These are phyloP conservation scores for Austrolebias charrua DNA, from an alignment of 2,797 vertebrate species.

Conservation along the genomic window DNA sequence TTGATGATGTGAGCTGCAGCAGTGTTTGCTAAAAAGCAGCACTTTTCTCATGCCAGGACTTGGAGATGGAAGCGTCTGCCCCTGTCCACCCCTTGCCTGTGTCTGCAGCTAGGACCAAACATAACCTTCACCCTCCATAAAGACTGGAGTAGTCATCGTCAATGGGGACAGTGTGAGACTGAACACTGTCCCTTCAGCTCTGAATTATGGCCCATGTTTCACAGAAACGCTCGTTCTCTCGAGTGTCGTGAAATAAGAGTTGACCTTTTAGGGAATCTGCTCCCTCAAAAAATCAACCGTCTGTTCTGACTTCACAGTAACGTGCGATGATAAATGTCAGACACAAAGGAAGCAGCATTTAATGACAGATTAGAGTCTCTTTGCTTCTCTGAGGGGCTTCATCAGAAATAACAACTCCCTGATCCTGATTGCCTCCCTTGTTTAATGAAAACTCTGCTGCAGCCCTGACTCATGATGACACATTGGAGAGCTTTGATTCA, in stretches of 20 bases:
- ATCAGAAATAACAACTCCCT: constrained; percentile 15
- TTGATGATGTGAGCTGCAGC: too few species aligned
- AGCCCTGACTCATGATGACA: constrained; percentile 46
- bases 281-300: constrained; percentile 11
- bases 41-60: neutral
- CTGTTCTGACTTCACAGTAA: constrained; percentile 10
- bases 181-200: constrained; percentile 54
- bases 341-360: constrained; percentile 18
- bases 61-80: constrained; percentile 33
- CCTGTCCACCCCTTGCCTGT: constrained; percentile 37
- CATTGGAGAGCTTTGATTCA: constrained; percentile 22
- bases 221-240: constrained; percentile 19
- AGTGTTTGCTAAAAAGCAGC: constrained; percentile 9
- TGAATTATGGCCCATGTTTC: constrained; percentile 30
- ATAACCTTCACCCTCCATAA: constrained; percentile 56
- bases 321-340: constrained; percentile 11
- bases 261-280: constrained; percentile 18
- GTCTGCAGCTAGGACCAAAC: constrained; percentile 39
- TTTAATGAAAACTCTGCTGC: constrained; percentile 63
- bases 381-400: constrained; percentile 18
- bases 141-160: constrained; percentile 45
- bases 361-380: constrained; percentile 19
- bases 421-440: constrained; percentile 14
- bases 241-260: constrained; percentile 23
- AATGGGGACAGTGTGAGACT: constrained; percentile 62